Percentiles rank a stretch among this genome's conserved stretches.
These are phyloP conservation scores for Augochlora pura DNA, from an alignment of 1,140 invertebrate genomes.

Conservation along the genomic window DNA sequence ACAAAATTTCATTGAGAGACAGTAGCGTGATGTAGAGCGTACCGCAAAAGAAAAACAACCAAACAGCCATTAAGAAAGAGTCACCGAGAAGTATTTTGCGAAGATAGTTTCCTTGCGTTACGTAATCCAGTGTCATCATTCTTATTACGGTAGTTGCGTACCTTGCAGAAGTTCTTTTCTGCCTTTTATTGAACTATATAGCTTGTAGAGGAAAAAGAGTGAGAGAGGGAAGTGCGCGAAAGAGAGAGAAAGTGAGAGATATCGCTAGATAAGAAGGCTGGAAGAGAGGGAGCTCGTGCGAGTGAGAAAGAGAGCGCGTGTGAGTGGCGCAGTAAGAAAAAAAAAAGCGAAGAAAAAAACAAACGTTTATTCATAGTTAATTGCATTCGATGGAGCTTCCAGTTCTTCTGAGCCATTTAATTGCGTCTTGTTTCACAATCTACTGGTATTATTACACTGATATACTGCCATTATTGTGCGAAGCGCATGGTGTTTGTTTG, in stretches of 20 bases:
- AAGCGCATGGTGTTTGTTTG: slow-evolving; percentile 41
- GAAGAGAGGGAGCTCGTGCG: background rate
- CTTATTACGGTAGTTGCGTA: slow-evolving; percentile 26
- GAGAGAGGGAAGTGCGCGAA: background rate
- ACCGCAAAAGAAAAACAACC: background rate
- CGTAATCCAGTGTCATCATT: slow-evolving; percentile 36
- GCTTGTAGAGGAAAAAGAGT: slow-evolving; percentile 9
- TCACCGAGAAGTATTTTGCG: slow-evolving; percentile 30
- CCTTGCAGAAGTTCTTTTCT: slow-evolving; percentile 41
- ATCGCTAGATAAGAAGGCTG: too few relatives aligned
- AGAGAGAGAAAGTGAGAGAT: background rate
- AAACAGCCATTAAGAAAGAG: slow-evolving; percentile 33
- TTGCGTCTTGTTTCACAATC: slow-evolving; percentile 40
- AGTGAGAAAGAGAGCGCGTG: background rate
- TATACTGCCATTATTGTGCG: slow-evolving; percentile 47
- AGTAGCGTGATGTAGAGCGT: background rate
- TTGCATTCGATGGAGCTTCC: slow-evolving; percentile 37
- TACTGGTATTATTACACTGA: slow-evolving; percentile 49
- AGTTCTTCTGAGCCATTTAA: slow-evolving; percentile 39
- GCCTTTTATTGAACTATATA: slow-evolving; percentile 22
- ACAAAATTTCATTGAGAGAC: slow-evolving; percentile 4
- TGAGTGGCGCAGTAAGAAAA: slow-evolving; percentile 10
- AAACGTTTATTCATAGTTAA: slow-evolving; percentile 32
- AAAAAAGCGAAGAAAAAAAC: background rate
- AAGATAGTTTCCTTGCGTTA: slow-evolving; percentile 26